These are phyloP conservation scores for Pao palembangensis DNA, from an alignment of 2,113 vertebrate species.

Conservation along the genomic window DNA sequence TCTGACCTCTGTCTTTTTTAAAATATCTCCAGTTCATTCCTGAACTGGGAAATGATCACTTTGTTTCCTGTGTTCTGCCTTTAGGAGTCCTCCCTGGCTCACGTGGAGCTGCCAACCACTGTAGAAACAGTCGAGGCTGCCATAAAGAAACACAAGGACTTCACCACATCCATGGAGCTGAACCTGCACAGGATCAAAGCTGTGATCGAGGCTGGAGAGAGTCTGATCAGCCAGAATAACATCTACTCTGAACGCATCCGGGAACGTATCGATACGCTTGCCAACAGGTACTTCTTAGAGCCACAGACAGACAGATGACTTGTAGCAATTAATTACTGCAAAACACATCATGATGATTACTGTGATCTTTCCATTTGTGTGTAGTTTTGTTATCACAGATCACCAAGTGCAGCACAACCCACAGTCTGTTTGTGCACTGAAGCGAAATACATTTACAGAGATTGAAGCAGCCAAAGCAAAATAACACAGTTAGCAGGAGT, in stretches of 20 bases:
- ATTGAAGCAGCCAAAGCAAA: conserved; percentile 27
- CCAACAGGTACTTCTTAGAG: conserved; percentile 71
- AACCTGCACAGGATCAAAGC: conserved; percentile 84
- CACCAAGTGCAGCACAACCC: not conserved
- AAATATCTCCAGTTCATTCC: not conserved
- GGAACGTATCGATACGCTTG: conserved; percentile 77
- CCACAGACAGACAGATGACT: too few relatives aligned
- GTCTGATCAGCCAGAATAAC: conserved; percentile 84
- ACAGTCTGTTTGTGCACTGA: not conserved
- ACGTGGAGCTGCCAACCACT: conserved; percentile 79
- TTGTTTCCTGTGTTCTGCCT: conserved; percentile 4
- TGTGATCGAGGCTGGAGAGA: conserved; percentile 84
- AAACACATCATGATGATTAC: too few relatives aligned
- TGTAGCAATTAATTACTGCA: too few relatives aligned
- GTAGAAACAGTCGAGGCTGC: conserved; percentile 81
- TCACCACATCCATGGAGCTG: conserved; percentile 89
- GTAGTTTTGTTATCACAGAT: too few relatives aligned
- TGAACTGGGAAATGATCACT: not conserved
- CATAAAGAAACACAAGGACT: conserved; percentile 86
- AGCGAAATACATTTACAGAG: conserved; percentile 10
- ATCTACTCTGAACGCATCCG: conserved; percentile 81
- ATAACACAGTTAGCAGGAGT: conserved; percentile 12
- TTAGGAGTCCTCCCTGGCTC: conserved; percentile 81
- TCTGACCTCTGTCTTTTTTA: not conserved
- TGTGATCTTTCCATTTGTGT: not conserved